Conservation (phyloP, 1,140 invertebrate species). For the Ptiloglossa arizonensis region DNA sequence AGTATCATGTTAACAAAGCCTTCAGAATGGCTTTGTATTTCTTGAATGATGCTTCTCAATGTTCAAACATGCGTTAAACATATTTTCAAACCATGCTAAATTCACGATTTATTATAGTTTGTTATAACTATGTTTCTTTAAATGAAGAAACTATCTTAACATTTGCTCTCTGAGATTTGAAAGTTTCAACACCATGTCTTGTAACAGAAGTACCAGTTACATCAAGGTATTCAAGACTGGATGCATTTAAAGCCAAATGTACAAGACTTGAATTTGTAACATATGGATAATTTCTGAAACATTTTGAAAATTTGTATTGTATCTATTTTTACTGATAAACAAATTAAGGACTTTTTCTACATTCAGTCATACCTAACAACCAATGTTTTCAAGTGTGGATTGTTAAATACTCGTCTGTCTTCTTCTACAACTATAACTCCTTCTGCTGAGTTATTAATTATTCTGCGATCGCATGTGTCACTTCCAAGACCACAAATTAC, state of each 20-base stretch:
- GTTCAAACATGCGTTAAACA: slow-evolving; percentile 24
- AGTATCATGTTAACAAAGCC: slow-evolving; percentile 1
- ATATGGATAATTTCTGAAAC: slow-evolving; percentile 84
- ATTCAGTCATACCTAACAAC: slow-evolving; percentile 71
- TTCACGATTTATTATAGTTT: not conserved
- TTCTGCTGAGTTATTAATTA: slow-evolving; percentile 64
- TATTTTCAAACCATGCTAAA: slow-evolving; percentile 20
- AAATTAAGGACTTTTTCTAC: slow-evolving; percentile 11
- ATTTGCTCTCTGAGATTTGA: slow-evolving; percentile 80
- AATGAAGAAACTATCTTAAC: slow-evolving; percentile 81
- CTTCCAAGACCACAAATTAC: slow-evolving; percentile 74
- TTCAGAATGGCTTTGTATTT: not conserved
- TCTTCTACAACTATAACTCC: slow-evolving; percentile 68
- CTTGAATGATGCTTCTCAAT: not conserved
- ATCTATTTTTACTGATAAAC: not conserved
- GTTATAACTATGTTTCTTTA: slow-evolving; percentile 60
- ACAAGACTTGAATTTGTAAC: slow-evolving; percentile 85
- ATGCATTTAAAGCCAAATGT: slow-evolving; percentile 84
- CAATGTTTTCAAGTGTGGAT: slow-evolving; percentile 76
- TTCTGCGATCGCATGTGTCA: slow-evolving; percentile 61
- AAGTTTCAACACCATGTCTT: slow-evolving; percentile 81
- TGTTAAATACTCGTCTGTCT: slow-evolving; percentile 69
- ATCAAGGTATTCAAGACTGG: slow-evolving; percentile 83
- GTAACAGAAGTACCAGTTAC: slow-evolving; percentile 85
- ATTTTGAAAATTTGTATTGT: slow-evolving; percentile 45